Evolutionary conservation across 2,113 vertebrate genomes (phyloP).

Genomic region (Salminus brasiliensis): DNA sequence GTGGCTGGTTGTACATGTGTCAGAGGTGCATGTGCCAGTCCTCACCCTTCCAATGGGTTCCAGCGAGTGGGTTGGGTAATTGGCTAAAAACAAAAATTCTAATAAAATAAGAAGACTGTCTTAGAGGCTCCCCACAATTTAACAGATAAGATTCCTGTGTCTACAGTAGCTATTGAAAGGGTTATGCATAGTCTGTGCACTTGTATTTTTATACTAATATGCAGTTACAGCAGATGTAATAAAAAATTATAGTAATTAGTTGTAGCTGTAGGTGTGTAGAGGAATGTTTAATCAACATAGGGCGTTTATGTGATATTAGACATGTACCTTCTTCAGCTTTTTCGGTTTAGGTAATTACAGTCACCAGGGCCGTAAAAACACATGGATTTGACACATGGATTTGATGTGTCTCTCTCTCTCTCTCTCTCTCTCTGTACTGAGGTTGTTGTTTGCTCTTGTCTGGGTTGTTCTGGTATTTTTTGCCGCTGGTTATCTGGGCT

Average conservation of each 20-base stretch:
- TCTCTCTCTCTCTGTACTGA: background rate
- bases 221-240: too few species aligned
- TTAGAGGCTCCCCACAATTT: too few species aligned
- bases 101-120: too few species aligned
- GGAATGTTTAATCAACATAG: background rate
- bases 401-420: background rate
- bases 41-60: too few species aligned
- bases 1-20: too few species aligned
- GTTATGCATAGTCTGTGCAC: too few species aligned
- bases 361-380: background rate
- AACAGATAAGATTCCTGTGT: too few species aligned
- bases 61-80: too few species aligned
- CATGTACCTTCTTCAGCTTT: background rate
- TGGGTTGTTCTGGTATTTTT: slow-evolving; percentile 28
- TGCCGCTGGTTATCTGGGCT: slow-evolving; percentile 22
- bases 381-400: background rate
- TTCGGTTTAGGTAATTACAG: background rate
- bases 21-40: too few species aligned
- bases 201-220: too few species aligned
- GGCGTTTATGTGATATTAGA: background rate
- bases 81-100: too few species aligned
- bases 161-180: too few species aligned
- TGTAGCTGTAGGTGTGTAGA: background rate
- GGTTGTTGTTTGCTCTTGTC: background rate
- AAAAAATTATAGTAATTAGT: background rate